Conservation (phyloP, 2,113 vertebrate species). For the Psophia crepitans region DNA sequence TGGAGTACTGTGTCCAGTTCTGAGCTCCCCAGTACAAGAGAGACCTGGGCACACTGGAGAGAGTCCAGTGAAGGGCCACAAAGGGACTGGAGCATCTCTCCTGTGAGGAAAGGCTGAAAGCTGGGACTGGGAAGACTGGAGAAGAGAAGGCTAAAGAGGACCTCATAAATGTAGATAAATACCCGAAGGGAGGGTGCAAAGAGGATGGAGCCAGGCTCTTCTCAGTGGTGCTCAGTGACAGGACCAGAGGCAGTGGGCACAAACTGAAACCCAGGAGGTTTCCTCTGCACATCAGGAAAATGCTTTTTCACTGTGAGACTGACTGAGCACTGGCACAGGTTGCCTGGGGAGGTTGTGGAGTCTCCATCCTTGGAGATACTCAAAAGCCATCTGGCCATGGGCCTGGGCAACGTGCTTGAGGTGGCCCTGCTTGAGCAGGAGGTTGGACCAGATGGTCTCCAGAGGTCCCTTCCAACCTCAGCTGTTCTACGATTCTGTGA, state of each 20-base stretch:
- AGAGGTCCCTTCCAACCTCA: not conserved
- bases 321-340: not conserved
- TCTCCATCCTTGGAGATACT: not conserved
- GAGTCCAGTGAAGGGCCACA: not conserved
- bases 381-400: not conserved
- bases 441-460: not conserved
- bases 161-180: fast-evolving
- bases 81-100: not conserved
- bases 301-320: not conserved
- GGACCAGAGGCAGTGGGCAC: fast-evolving
- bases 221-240: not conserved
- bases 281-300: not conserved
- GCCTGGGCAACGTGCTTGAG: not conserved
- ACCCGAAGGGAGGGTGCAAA: not conserved
- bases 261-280: not conserved
- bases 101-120: not conserved
- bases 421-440: not conserved
- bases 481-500: not conserved
- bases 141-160: not conserved
- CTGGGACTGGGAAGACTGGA: not conserved
- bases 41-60: not conserved
- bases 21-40: not conserved
- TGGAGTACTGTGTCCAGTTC: not conserved
- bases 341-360: not conserved
- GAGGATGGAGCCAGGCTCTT: not conserved